A percentile compares a stretch with the other conserved stretches of the same genome.
Evolutionary conservation across 2,797 vertebrate genomes (phyloP).

Genomic region (Sebastes flavidus): DNA sequence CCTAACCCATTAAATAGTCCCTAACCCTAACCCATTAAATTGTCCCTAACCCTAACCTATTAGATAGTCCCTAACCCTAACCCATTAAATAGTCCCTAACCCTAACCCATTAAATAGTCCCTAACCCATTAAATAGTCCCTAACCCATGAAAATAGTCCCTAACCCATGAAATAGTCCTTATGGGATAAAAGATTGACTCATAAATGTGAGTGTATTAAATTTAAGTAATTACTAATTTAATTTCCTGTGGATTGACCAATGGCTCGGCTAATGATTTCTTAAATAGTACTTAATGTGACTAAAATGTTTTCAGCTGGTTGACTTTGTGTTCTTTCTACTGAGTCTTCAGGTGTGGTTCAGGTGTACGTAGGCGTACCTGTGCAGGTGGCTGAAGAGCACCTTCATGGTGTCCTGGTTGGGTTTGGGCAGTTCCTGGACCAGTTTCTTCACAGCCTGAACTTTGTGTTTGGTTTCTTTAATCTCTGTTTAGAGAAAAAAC

Average conservation of each 20-base stretch:
- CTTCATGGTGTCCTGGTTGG: conserved; percentile 93
- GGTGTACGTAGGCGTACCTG: conserved; percentile 78
- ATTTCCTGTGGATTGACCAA: neutral
- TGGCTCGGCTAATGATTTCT: neutral
- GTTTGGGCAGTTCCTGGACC: conserved; percentile 87
- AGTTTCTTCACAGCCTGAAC: conserved; percentile 85
- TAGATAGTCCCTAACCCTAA: too few relatives aligned
- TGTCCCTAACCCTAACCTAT: too few relatives aligned
- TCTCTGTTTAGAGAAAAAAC: conserved; percentile 82
- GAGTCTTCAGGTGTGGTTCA: neutral
- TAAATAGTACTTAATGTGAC: neutral
- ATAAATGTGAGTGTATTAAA: too few relatives aligned
- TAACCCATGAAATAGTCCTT: too few relatives aligned
- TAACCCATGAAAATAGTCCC: too few relatives aligned
- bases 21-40: too few relatives aligned
- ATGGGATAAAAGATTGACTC: too few relatives aligned
- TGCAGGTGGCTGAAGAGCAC: conserved; percentile 90
- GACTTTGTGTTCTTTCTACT: neutral
- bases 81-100: too few relatives aligned
- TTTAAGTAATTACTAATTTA: neutral
- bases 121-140: too few relatives aligned
- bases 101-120: too few relatives aligned
- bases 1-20: too few relatives aligned
- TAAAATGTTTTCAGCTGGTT: neutral
- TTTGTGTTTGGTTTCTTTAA: conserved; percentile 81